Evolutionary conservation across 2,888 invertebrate genomes (phyloP).

Genomic region (Xanthorhoe spadicearia): DNA sequence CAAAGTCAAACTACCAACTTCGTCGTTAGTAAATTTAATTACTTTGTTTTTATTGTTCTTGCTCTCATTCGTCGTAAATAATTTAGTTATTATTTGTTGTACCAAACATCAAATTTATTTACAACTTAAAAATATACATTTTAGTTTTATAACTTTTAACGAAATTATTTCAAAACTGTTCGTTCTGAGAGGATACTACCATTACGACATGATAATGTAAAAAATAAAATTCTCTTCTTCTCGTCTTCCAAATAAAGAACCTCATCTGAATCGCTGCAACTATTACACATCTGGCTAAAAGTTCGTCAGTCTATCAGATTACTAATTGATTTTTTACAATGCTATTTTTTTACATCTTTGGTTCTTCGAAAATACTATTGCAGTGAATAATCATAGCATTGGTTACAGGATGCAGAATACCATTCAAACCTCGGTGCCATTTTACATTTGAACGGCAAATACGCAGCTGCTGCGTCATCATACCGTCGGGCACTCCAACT

Average conservation of each 20-base stretch:
- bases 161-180: too few relatives aligned
- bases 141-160: not conserved
- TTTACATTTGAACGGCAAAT: slow-evolving; percentile 95
- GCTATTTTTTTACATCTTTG: too few relatives aligned
- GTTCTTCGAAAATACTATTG: not conserved
- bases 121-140: not conserved
- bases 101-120: not conserved
- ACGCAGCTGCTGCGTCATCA: slow-evolving; percentile 93
- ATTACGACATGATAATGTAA: too few relatives aligned
- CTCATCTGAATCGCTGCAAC: too few relatives aligned
- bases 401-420: slow-evolving; percentile 91
- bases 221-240: too few relatives aligned
- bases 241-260: too few relatives aligned
- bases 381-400: slow-evolving; percentile 40
- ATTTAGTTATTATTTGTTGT: not conserved
- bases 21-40: slow-evolving; percentile 9
- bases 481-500: slow-evolving; percentile 94
- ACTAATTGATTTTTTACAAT: too few relatives aligned
- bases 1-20: slow-evolving; percentile 21
- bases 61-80: not conserved
- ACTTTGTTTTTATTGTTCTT: slow-evolving; percentile 1
- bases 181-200: too few relatives aligned
- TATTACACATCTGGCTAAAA: too few relatives aligned
- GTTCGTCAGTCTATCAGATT: too few relatives aligned
- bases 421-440: slow-evolving; percentile 98